Evolutionary conservation across 2,888 invertebrate species (phyloP), one percentile per base, ranked within the genome.

Genomic region (Lutraria lutraria): DNA sequence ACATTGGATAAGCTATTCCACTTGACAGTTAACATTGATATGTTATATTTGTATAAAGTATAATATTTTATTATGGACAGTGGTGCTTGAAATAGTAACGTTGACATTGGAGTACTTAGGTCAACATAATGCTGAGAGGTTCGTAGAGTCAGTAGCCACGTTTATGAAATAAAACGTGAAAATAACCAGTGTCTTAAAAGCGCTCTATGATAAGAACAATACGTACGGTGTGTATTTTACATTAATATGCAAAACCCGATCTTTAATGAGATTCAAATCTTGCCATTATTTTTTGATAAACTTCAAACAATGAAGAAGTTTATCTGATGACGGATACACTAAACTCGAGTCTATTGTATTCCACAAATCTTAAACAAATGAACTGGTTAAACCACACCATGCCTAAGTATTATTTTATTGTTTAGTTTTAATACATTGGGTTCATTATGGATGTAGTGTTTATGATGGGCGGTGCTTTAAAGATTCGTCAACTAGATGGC

Each of bases 241-340:
- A 31, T 76, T 76, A 76, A 76, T 31, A 34, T 34, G 34, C 34
- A 76, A 76, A 76, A 34, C 76, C 34, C 19, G 34, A 31, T 34
- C 15, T 34, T 34, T 76, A 76, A 76, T 76, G 76, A 76, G 76
- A 76, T 76, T 76, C 31, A 76, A 76, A 76, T 34, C 76, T 16
- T 0, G 19, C 76, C 31, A 16, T 31, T 76, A 10, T 76, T 31
- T n/a, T 76, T 76, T 76, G 76, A 76, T 76, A 76, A 76, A 76
- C 29, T 76, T 31, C 29, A 19, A 76, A 76, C 76, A 76, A 76
- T 76, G 34, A 34, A 34, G 19, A 34, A 16, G 19, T 76, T 6
- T 76, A 76, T 76, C 76, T 34, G 76, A 76, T 76, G 76, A 25
- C 34, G 34, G 21, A 31, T 76, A 76, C 76, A 34, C 31, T 76